Evolutionary conservation across 2,888 invertebrate species (phyloP).

Genomic region (Empis stercorea): DNA sequence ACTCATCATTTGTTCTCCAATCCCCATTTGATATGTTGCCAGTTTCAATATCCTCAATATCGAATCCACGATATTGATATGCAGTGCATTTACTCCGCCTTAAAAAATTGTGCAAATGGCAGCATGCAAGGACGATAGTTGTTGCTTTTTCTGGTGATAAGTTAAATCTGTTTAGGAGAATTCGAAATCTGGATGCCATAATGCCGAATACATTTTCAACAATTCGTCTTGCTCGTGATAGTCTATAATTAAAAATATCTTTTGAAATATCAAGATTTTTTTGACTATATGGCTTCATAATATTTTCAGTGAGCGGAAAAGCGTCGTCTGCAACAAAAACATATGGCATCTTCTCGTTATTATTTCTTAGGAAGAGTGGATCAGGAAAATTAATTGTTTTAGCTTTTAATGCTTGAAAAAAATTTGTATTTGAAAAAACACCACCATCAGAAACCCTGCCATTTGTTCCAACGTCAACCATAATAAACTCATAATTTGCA

Average conservation of each 20-base stretch:
- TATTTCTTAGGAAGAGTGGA: constrained; percentile 3
- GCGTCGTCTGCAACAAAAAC: constrained; percentile 11
- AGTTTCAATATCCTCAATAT: constrained; percentile 1
- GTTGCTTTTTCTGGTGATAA: constrained; percentile 8
- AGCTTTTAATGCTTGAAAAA: constrained; percentile 3
- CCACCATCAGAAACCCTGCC: constrained; percentile 10
- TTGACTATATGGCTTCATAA: constrained; percentile 9
- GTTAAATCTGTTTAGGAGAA: constrained; percentile 6
- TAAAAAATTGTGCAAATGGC: constrained; percentile 3
- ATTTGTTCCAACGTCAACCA: constrained; percentile 9
- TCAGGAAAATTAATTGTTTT: constrained; percentile 8
- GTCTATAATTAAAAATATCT: background rate
- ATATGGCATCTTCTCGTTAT: constrained; percentile 6
- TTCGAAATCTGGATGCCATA: constrained; percentile 5
- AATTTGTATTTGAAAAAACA: constrained; percentile 8
- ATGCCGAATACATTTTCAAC: background rate
- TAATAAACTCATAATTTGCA: constrained; percentile 8
- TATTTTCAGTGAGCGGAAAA: constrained; percentile 6
- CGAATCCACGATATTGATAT: constrained; percentile 1
- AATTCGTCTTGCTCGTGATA: background rate
- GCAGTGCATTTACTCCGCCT: background rate
- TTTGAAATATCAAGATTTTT: background rate
- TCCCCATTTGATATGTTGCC: background rate
- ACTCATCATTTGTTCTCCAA: background rate
- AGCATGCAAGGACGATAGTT: constrained; percentile 7